phyloP scores from a whole-genome alignment of 2,113 vertebrate species.

The Nasalis larvatus region DNA sequence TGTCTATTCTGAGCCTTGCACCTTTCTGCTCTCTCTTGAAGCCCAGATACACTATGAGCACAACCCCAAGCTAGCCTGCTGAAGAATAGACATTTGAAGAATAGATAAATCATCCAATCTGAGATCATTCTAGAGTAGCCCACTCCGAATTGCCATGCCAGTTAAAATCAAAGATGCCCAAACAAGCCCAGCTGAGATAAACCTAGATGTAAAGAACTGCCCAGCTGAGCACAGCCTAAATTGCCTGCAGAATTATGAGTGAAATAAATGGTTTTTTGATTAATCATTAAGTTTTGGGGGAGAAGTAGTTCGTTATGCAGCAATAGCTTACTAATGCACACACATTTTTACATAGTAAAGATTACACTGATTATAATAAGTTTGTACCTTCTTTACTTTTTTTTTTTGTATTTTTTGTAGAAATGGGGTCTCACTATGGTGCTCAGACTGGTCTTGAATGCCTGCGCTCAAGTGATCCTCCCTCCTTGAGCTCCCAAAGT shows the following conservation, averaged over 20 bases:
- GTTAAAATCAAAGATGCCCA: neutral
- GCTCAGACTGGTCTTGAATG: too few species aligned
- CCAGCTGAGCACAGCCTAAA: neutral
- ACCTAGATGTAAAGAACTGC: neutral
- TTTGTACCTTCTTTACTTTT: neutral
- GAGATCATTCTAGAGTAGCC: neutral
- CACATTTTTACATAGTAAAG: neutral
- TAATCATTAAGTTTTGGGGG: neutral
- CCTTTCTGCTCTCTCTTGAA: neutral
- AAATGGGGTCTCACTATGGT: too few species aligned
- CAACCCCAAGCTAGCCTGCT: neutral
- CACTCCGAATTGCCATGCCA: neutral
- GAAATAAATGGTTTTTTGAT: neutral
- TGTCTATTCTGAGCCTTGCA: neutral
- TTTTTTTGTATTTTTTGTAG: too few species aligned
- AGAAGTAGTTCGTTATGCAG: neutral
- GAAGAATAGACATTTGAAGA: neutral
- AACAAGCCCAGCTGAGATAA: neutral
- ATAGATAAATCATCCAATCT: neutral
- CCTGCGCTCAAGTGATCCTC: too few species aligned
- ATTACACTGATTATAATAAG: neutral
- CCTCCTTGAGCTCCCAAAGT: too few species aligned
- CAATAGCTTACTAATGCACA: neutral
- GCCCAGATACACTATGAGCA: too few species aligned
- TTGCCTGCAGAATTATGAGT: neutral